Conservation (phyloP, 2,888 invertebrate species). For the Calliphora vomitoria region DNA sequence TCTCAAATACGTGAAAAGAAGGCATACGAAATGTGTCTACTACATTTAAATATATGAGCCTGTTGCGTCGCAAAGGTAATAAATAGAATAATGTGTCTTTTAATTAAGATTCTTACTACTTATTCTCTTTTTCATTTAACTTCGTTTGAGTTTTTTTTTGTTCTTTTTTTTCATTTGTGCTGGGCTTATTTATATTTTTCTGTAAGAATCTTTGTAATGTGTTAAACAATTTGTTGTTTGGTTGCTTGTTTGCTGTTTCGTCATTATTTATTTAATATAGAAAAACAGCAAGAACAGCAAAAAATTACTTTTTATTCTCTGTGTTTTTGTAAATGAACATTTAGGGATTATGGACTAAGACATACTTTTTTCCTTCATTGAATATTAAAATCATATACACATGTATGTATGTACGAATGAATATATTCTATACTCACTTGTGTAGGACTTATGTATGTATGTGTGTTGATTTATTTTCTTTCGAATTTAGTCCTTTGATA, state of each 20-base stretch:
- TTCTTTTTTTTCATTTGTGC: too few species aligned
- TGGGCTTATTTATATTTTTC: slow-evolving; percentile 7
- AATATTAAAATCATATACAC: slow-evolving; percentile 51
- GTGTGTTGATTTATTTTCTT: neutral
- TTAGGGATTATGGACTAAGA: slow-evolving; percentile 60
- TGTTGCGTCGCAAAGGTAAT: slow-evolving; percentile 73
- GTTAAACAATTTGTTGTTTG: too few species aligned
- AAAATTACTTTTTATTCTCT: slow-evolving; percentile 60
- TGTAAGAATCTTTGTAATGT: slow-evolving; percentile 31
- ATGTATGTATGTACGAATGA: too few species aligned
- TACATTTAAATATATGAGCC: slow-evolving; percentile 68
- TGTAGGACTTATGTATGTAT: neutral
- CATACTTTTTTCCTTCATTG: slow-evolving; percentile 22
- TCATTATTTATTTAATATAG: slow-evolving; percentile 38
- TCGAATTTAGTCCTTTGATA: slow-evolving; percentile 48
- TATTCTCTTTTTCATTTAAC: slow-evolving; percentile 34
- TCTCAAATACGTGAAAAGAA: slow-evolving; percentile 15
- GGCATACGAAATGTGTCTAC: slow-evolving; percentile 15
- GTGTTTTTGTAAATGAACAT: slow-evolving; percentile 42
- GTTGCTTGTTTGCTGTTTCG: slow-evolving; percentile 35
- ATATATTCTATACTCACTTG: too few species aligned
- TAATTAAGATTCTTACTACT: slow-evolving; percentile 71
- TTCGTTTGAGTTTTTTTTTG: slow-evolving; percentile 12
- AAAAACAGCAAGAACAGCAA: neutral
- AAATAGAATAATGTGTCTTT: slow-evolving; percentile 72